A percentile compares a stretch with the other conserved stretches of the same genome.
phyloP scores from a whole-genome alignment of 2,113 vertebrate species.

The Procavia capensis region DNA sequence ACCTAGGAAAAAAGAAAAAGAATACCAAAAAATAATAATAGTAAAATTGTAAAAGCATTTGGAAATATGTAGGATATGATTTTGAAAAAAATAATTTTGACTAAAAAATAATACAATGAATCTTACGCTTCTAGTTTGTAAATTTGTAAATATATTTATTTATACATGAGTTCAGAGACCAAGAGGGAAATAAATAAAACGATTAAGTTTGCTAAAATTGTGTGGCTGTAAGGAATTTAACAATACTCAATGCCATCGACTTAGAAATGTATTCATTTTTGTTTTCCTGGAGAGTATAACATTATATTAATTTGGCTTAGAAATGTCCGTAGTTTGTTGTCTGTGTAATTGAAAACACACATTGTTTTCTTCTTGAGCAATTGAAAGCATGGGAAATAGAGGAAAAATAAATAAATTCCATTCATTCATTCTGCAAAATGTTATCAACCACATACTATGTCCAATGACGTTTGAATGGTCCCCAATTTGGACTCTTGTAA shows the following conservation, averaged over 20 bases:
- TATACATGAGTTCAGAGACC: background rate
- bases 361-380: background rate
- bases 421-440: background rate
- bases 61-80: constrained; percentile 17
- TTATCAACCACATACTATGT: no score
- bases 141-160: background rate
- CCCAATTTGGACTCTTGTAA: background rate
- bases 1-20: no score
- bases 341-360: background rate
- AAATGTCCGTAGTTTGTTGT: background rate
- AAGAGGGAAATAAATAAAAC: background rate
- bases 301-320: background rate
- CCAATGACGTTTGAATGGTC: background rate
- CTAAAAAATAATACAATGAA: background rate
- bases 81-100: constrained; percentile 44
- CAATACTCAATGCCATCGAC: background rate
- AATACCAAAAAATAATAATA: background rate
- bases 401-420: background rate
- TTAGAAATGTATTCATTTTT: background rate
- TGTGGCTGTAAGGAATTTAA: background rate
- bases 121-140: background rate
- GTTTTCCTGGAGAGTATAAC: background rate
- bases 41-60: background rate
- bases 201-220: background rate
- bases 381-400: background rate